phyloP scores from a whole-genome alignment of 2,113 vertebrate species.

The Microcebus jonahi region DNA sequence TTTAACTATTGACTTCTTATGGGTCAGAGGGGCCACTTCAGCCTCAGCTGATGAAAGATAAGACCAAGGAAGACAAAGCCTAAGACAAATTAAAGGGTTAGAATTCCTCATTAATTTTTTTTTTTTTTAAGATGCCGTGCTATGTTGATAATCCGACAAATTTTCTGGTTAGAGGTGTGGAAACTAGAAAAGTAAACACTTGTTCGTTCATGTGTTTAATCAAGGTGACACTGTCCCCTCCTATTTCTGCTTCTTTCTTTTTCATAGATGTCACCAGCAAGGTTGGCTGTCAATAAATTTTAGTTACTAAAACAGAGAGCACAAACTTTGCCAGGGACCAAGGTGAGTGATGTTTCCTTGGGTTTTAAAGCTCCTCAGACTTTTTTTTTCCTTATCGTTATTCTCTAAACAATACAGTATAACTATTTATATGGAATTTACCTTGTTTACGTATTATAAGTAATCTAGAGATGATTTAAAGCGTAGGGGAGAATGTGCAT shows the following conservation, averaged over 20 bases:
- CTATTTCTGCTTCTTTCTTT: not conserved
- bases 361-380: not conserved
- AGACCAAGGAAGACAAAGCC: not conserved
- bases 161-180: not conserved
- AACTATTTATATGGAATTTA: too few relatives aligned
- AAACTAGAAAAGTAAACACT: not conserved
- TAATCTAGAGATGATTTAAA: too few relatives aligned
- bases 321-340: not conserved
- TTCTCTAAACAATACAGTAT: not conserved
- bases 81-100: not conserved
- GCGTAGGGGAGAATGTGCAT: too few relatives aligned
- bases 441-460: too few relatives aligned
- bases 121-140: not conserved
- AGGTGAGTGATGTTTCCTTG: not conserved
- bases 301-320: conserved; percentile 23
- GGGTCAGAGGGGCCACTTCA: not conserved
- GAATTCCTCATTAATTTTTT: not conserved
- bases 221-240: not conserved
- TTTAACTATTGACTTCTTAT: not conserved
- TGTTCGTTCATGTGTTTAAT: not conserved
- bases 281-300: conserved; percentile 33
- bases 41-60: not conserved
- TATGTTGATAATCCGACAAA: not conserved
- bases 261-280: conserved; percentile 1
- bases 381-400: not conserved